These are phyloP conservation scores for Pomatostomus ruficeps DNA, from an alignment of 2,113 vertebrate genomes.

Conservation along the genomic window DNA sequence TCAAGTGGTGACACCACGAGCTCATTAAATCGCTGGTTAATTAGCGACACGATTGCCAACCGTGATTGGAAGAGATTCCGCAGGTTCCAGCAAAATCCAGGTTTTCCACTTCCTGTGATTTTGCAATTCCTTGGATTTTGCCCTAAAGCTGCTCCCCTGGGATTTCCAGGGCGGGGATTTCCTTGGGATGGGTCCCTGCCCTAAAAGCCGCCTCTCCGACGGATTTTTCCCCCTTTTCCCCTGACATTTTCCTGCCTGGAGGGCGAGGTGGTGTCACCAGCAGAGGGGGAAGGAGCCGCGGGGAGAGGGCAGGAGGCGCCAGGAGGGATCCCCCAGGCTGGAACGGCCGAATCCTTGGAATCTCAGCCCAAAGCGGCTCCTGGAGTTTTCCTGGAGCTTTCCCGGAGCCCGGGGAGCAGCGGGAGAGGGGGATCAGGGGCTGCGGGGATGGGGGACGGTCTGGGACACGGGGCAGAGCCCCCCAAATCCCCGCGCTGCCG, in stretches of 20 bases:
- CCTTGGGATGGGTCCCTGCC: no score
- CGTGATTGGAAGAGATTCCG: not conserved
- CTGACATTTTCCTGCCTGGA: not conserved
- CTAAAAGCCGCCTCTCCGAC: accelerated
- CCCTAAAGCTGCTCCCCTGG: not conserved
- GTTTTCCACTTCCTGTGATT: not conserved
- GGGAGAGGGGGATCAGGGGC: not conserved
- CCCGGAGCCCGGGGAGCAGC: not conserved
- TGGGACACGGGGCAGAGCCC: not conserved
- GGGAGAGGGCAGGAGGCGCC: not conserved
- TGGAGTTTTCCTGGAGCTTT: not conserved
- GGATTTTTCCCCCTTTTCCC: not conserved
- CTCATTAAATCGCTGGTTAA: not conserved
- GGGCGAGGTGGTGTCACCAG: not conserved
- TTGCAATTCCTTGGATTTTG: not conserved
- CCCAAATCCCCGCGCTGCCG: not conserved
- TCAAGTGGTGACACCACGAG: not conserved
- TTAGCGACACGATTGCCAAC: not conserved
- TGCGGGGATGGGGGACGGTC: not conserved
- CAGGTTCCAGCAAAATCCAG: not conserved
- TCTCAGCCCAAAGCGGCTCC: accelerated
- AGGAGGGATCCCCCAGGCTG: not conserved
- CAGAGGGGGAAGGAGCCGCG: constrained; percentile 13
- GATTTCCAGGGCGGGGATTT: not conserved
- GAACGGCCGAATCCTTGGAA: not conserved